Conservation (phyloP, 92 coral and sea anemone genomes). For the Scolanthus callimorphus region DNA sequence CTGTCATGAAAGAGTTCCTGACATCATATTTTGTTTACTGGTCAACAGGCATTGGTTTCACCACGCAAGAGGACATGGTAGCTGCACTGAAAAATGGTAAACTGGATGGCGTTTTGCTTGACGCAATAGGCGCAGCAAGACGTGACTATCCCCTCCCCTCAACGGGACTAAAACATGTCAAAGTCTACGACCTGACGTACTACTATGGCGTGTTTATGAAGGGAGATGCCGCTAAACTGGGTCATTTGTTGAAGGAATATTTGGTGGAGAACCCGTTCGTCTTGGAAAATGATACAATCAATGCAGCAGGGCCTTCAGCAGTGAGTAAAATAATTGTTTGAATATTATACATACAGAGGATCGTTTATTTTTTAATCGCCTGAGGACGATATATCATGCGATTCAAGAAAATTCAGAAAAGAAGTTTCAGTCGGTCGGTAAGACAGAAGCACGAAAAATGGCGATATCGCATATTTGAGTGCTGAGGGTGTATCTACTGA, state of each 20-base stretch:
- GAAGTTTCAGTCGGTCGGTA: too few relatives aligned
- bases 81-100: constrained; percentile 7
- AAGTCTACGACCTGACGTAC: constrained; percentile 11
- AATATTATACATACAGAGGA: too few relatives aligned
- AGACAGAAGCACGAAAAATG: too few relatives aligned
- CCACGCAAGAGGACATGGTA: constrained; percentile 13
- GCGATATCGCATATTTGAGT: too few relatives aligned
- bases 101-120: constrained; percentile 20
- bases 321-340: too few relatives aligned
- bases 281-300: neutral
- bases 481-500: too few relatives aligned
- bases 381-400: too few relatives aligned
- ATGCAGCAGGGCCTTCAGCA: too few relatives aligned
- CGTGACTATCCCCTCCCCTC: constrained; percentile 14
- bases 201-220: constrained; percentile 14
- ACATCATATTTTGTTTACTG: too few relatives aligned
- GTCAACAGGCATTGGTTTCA: constrained; percentile 18
- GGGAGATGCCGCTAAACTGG: constrained; percentile 25
- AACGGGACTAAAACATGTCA: constrained; percentile 9
- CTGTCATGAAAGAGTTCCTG: too few relatives aligned
- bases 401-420: too few relatives aligned
- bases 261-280: constrained; percentile 5
- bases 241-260: constrained; percentile 9
- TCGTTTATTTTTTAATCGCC: too few relatives aligned
- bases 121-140: constrained; percentile 10